These are phyloP conservation scores for Falco rusticolus DNA, from an alignment of 2,797 vertebrate genomes.

Conservation along the genomic window DNA sequence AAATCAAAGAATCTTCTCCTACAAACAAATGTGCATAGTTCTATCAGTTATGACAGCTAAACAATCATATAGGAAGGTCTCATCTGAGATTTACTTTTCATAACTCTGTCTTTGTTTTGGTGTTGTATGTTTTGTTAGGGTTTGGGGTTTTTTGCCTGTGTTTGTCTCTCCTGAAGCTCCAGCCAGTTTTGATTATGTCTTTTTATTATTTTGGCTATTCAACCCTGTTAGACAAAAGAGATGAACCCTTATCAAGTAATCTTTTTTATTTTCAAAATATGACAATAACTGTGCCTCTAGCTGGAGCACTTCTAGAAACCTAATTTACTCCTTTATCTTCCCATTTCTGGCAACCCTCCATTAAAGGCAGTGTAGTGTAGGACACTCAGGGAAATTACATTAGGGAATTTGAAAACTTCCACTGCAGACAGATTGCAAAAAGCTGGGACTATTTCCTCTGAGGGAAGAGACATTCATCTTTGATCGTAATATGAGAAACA, in stretches of 20 bases:
- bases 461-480: not conserved
- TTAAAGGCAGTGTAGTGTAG: not conserved
- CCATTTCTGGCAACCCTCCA: not conserved
- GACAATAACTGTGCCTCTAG: not conserved
- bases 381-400: not conserved
- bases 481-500: not conserved
- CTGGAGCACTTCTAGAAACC: not conserved
- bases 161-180: not conserved
- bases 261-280: not conserved
- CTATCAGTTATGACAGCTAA: not conserved
- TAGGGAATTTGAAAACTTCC: not conserved
- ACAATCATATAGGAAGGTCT: not conserved
- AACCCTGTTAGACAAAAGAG: not conserved
- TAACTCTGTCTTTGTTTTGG: not conserved
- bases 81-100: not conserved
- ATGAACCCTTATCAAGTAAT: not conserved
- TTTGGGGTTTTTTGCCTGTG: not conserved
- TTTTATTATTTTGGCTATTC: not conserved
- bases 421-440: not conserved
- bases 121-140: not conserved
- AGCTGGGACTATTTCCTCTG: not conserved
- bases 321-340: constrained; percentile 13
- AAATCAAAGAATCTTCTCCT: not conserved
- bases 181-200: not conserved
- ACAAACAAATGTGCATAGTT: not conserved